phyloP scores from a whole-genome alignment of 2,113 vertebrate species.

The Corydoras maculifer region DNA sequence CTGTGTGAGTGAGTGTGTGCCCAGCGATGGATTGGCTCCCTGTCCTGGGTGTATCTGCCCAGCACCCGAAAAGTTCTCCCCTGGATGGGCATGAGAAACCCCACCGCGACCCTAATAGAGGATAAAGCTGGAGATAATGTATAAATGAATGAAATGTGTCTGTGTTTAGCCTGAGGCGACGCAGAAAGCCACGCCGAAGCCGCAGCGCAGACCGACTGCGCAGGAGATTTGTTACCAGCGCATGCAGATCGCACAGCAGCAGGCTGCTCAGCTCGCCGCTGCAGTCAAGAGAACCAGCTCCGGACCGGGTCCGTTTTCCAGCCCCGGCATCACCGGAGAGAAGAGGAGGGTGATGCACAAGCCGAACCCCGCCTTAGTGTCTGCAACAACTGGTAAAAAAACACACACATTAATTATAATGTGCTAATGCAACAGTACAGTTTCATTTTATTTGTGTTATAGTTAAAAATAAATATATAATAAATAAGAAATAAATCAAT shows the following conservation, averaged over 20 bases:
- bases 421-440: not conserved
- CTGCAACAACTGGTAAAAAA: slow-evolving; percentile 61
- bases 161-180: slow-evolving; percentile 58
- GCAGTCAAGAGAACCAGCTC: slow-evolving; percentile 51
- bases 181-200: slow-evolving; percentile 55
- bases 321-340: slow-evolving; percentile 63
- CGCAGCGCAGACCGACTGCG: slow-evolving; percentile 70
- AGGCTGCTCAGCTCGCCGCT: slow-evolving; percentile 66
- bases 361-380: slow-evolving; percentile 58
- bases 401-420: not conserved
- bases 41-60: too few species aligned
- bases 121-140: not conserved
- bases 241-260: slow-evolving; percentile 83
- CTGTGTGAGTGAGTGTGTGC: too few species aligned
- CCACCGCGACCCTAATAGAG: too few species aligned
- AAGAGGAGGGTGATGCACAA: slow-evolving; percentile 84
- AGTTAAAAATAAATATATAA: too few species aligned
- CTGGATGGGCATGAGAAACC: too few species aligned
- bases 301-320: not conserved
- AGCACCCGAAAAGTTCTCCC: too few species aligned
- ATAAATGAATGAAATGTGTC: not conserved
- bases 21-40: too few species aligned
- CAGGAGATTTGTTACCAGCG: slow-evolving; percentile 91
- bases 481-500: too few species aligned
- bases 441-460: not conserved